Evolutionary conservation across 2,113 vertebrate genomes (phyloP).

Genomic region (Phaethornis superciliosus): DNA sequence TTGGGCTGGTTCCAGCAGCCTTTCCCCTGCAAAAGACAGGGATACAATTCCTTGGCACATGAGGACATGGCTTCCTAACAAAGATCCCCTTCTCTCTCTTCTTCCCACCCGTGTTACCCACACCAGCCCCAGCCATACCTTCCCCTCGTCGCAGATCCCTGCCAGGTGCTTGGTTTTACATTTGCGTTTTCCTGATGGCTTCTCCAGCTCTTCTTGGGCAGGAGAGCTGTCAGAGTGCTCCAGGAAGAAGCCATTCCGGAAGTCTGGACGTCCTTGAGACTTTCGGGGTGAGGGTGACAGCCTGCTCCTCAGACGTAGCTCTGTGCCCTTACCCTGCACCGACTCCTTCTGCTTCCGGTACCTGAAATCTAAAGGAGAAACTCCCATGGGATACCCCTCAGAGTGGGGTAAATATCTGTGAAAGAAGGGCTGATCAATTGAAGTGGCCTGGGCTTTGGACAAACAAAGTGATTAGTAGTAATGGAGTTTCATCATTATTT

Average conservation of each 20-base stretch:
- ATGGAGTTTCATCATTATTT: neutral
- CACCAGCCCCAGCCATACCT: slow-evolving; percentile 78
- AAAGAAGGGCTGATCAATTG: neutral
- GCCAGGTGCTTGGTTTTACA: slow-evolving; percentile 96
- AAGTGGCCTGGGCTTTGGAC: neutral
- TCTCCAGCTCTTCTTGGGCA: slow-evolving; percentile 82
- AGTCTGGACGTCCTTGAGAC: slow-evolving; percentile 70
- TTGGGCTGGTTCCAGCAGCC: slow-evolving; percentile 74
- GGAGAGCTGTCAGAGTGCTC: slow-evolving; percentile 71
- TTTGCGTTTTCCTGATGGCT: slow-evolving; percentile 97
- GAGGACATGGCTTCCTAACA: neutral
- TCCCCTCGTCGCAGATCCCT: slow-evolving; percentile 83
- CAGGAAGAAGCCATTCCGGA: slow-evolving; percentile 78
- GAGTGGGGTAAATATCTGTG: neutral
- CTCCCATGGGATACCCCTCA: too few relatives aligned
- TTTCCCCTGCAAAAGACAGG: slow-evolving; percentile 68
- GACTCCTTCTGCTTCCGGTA: slow-evolving; percentile 77
- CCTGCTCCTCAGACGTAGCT: slow-evolving; percentile 73
- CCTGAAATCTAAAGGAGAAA: slow-evolving; percentile 68
- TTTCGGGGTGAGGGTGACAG: slow-evolving; percentile 71
- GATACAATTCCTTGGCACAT: neutral
- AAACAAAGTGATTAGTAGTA: neutral
- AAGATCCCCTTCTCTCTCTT: neutral
- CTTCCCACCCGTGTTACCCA: slow-evolving; percentile 34
- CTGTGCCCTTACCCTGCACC: slow-evolving; percentile 52